These are phyloP conservation scores for Andrena dorsata DNA, from an alignment of 2,888 invertebrate genomes.

Conservation along the genomic window DNA sequence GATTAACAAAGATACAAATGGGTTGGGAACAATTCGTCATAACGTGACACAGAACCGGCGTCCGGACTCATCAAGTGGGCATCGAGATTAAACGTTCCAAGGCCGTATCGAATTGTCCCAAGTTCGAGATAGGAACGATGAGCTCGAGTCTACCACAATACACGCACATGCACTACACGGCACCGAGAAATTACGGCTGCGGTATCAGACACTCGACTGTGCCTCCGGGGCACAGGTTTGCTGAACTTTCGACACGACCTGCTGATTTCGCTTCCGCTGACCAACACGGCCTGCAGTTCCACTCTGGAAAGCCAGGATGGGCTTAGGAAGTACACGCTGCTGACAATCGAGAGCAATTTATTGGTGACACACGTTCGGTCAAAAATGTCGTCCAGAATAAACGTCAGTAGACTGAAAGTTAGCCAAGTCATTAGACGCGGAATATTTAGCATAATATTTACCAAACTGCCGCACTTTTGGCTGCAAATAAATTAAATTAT, in stretches of 20 bases:
- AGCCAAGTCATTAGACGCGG: background rate
- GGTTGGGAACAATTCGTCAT: slow-evolving; percentile 5
- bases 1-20: background rate
- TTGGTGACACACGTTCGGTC: slow-evolving; percentile 25
- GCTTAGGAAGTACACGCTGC: slow-evolving; percentile 45
- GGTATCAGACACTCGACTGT: slow-evolving; percentile 56
- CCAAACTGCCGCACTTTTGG: too few relatives aligned
- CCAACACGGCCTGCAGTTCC: slow-evolving; percentile 41
- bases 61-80: slow-evolving; percentile 10
- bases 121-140: slow-evolving; percentile 27
- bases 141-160: slow-evolving; percentile 15
- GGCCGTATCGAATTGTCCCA: slow-evolving; percentile 23
- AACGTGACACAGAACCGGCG: background rate
- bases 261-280: slow-evolving; percentile 64
- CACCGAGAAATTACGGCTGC: slow-evolving; percentile 46
- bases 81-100: slow-evolving; percentile 38
- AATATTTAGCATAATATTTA: too few relatives aligned
- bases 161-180: slow-evolving; percentile 38
- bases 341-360: slow-evolving; percentile 52
- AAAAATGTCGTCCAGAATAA: slow-evolving; percentile 30
- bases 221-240: slow-evolving; percentile 51
- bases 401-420: background rate
- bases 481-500: too few relatives aligned
- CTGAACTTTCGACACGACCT: slow-evolving; percentile 66
- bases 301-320: slow-evolving; percentile 34